Conservation (phyloP, 2,888 invertebrate species). For the Oxytorus armatus region DNA sequence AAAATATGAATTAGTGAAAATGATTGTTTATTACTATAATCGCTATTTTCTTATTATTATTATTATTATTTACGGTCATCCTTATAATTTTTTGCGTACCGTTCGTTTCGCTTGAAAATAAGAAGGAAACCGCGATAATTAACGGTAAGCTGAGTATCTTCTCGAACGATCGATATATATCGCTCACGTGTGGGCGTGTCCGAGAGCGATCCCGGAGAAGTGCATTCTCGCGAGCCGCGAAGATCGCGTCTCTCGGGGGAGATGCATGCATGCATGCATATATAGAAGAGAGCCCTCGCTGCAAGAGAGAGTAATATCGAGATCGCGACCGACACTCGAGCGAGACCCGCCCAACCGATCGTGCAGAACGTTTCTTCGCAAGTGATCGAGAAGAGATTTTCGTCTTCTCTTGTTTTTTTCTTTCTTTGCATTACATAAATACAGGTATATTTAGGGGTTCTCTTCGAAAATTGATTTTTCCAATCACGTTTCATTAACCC, state of each 20-base stretch:
- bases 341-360: conserved; percentile 32
- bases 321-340: conserved; percentile 64
- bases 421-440: not conserved
- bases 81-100: conserved; percentile 4
- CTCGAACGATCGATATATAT: conserved; percentile 64
- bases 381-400: conserved; percentile 27
- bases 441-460: not conserved
- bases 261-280: conserved; percentile 48
- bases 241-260: conserved; percentile 36
- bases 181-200: conserved; percentile 65
- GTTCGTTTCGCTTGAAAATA: conserved; percentile 67
- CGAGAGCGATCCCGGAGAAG: conserved; percentile 67
- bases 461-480: conserved; percentile 46
- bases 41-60: too few relatives aligned
- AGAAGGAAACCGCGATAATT: conserved; percentile 71
- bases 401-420: not conserved
- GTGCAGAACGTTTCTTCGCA: conserved; percentile 20
- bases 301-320: conserved; percentile 57
- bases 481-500: not conserved
- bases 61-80: conserved; percentile 34
- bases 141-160: conserved; percentile 69
- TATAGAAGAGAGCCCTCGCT: conserved; percentile 14
- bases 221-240: conserved; percentile 73
- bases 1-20: too few relatives aligned
- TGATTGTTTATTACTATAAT: too few relatives aligned